These are phyloP conservation scores for Penaeus japonicus DNA, from an alignment of 1,140 invertebrate genomes.

Conservation along the genomic window DNA sequence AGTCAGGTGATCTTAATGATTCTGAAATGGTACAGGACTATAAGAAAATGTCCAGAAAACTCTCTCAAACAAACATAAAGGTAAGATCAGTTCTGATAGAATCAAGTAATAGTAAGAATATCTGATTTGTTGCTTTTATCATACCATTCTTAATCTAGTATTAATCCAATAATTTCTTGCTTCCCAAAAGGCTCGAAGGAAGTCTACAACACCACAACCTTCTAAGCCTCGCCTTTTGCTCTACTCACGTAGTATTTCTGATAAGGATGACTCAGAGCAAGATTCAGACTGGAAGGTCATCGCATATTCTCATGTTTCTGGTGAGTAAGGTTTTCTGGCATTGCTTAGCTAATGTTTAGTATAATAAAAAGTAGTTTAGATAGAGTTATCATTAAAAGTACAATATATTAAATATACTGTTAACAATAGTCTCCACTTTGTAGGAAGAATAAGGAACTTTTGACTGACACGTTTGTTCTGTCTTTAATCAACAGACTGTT, in stretches of 20 bases:
- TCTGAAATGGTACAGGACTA: constrained; percentile 84
- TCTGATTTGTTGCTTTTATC: neutral
- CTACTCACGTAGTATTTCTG: constrained; percentile 71
- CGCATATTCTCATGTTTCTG: constrained; percentile 69
- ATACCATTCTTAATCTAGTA: neutral
- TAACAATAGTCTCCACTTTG: neutral
- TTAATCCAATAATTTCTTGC: neutral
- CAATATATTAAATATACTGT: neutral
- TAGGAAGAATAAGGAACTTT: neutral
- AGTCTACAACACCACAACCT: constrained; percentile 66
- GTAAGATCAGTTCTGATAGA: constrained; percentile 38
- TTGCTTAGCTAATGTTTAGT: neutral
- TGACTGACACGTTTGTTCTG: neutral
- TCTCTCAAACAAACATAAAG: constrained; percentile 63
- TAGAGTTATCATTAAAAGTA: no score
- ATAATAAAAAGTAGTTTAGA: no score
- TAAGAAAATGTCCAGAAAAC: constrained; percentile 72
- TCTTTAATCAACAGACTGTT: constrained; percentile 68
- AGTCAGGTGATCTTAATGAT: constrained; percentile 73
- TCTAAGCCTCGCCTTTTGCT: constrained; percentile 72
- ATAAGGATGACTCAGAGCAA: constrained; percentile 68
- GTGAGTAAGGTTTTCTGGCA: constrained; percentile 61
- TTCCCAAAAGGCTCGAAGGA: constrained; percentile 38
- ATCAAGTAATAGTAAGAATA: neutral
- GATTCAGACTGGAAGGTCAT: constrained; percentile 76